A percentile compares a stretch with the other conserved stretches of the same genome.
These are phyloP conservation scores for Trachelipus rathkii DNA, from an alignment of 1,140 invertebrate genomes.

Conservation along the genomic window DNA sequence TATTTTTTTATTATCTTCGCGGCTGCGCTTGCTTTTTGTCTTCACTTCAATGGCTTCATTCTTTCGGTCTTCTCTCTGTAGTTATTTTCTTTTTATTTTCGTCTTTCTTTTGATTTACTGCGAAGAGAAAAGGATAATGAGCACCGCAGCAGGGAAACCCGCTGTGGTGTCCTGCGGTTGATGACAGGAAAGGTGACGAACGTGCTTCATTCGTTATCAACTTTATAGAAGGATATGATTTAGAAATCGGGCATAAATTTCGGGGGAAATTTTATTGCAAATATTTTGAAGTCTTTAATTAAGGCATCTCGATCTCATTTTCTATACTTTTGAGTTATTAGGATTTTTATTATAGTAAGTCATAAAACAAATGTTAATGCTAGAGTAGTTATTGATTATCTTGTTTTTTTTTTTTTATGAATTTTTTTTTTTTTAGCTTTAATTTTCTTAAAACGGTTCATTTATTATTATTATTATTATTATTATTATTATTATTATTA, in stretches of 20 bases:
- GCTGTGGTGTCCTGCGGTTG: conserved; percentile 1
- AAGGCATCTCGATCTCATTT: too few species aligned
- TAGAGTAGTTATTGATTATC: too few species aligned
- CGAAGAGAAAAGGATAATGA: conserved; percentile 1
- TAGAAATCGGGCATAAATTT: not conserved
- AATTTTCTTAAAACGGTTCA: too few species aligned
- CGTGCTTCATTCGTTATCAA: not conserved
- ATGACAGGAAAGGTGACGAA: not conserved
- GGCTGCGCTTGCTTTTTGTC: conserved; percentile 4
- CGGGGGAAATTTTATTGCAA: too few species aligned
- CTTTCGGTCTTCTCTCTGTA: not conserved
- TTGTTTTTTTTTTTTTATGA: too few species aligned
- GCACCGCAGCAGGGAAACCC: not conserved
- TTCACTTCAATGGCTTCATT: not conserved
- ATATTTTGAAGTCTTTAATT: too few species aligned
- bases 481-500: too few species aligned
- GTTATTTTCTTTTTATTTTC: not conserved
- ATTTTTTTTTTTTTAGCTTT: too few species aligned
- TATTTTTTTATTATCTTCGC: not conserved
- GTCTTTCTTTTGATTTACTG: conserved; percentile 2
- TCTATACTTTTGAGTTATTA: too few species aligned
- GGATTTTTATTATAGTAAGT: too few species aligned
- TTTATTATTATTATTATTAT: too few species aligned
- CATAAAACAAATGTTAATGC: too few species aligned
- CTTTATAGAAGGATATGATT: not conserved